phyloP scores from a whole-genome alignment of 1,140 invertebrate species.

The Platyscapa corneri region DNA sequence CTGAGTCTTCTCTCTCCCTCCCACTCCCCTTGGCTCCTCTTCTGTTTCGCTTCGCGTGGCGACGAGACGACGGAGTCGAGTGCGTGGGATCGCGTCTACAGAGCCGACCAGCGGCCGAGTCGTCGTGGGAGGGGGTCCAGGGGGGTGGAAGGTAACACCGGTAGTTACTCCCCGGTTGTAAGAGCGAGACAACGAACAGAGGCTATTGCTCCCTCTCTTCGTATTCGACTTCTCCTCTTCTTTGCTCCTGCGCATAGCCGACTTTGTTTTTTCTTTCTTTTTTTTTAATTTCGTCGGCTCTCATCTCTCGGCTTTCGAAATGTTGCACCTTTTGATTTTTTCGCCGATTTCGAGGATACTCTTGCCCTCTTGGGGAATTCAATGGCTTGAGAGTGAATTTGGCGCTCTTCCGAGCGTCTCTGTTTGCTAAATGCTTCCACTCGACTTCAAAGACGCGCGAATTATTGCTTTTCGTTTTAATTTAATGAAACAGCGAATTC shows the following conservation, averaged over 20 bases:
- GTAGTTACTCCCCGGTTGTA: conserved; percentile 44
- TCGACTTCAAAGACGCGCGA: neutral
- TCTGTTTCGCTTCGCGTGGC: neutral
- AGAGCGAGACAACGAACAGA: conserved; percentile 46
- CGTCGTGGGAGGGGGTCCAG: neutral
- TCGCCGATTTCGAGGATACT: conserved; percentile 13
- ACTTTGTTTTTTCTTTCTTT: conserved; percentile 33
- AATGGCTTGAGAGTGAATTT: neutral
- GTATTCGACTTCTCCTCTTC: neutral
- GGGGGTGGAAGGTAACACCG: conserved; percentile 36
- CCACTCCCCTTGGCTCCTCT: neutral
- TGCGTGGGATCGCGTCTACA: conserved; percentile 43
- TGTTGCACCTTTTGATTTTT: conserved; percentile 16
- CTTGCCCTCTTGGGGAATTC: neutral
- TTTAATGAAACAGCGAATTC: neutral
- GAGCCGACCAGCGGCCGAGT: conserved; percentile 17
- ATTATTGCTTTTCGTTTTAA: conserved; percentile 2
- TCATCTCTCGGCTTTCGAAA: conserved; percentile 20
- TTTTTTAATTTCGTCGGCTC: conserved; percentile 19
- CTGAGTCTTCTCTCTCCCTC: neutral
- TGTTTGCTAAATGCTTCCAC: neutral
- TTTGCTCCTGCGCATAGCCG: neutral
- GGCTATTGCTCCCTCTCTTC: conserved; percentile 49
- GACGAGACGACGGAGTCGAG: conserved; percentile 7
- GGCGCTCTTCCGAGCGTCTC: neutral